phyloP scores from a whole-genome alignment of 2,113 vertebrate genomes.

The Oceanites oceanicus region DNA sequence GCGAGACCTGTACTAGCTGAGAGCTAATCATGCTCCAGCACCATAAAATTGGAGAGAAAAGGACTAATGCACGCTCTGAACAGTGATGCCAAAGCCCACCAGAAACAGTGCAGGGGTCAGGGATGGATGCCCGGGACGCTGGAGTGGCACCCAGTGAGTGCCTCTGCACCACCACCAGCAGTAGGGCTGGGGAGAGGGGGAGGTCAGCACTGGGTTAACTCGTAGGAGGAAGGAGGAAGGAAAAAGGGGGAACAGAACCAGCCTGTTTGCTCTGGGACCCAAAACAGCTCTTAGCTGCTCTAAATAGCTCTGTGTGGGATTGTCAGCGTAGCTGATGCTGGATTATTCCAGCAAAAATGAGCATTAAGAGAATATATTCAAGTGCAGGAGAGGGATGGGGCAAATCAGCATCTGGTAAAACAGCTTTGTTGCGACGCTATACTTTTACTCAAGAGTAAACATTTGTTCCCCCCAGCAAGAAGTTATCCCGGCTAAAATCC shows the following conservation, averaged over 20 bases:
- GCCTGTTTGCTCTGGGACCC: neutral
- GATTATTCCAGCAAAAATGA: conserved; percentile 5
- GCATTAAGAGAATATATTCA: neutral
- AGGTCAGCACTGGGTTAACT: neutral
- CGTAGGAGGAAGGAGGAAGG: neutral
- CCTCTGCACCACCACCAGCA: neutral
- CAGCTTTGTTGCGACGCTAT: neutral
- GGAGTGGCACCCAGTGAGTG: neutral
- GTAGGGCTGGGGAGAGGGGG: neutral
- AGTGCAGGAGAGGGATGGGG: neutral
- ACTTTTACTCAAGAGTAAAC: neutral
- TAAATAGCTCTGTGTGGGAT: neutral
- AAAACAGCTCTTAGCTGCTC: neutral
- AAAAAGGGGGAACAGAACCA: neutral
- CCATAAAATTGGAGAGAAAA: neutral
- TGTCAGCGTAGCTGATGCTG: neutral
- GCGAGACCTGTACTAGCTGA: neutral
- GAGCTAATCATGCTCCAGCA: neutral
- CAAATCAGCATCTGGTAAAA: neutral
- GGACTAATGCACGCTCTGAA: neutral
- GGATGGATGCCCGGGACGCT: neutral
- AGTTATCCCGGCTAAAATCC: neutral
- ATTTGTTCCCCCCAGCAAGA: neutral
- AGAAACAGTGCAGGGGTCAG: neutral
- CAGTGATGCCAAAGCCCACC: neutral